Evolutionary conservation across 2,113 vertebrate species (phyloP).

Genomic region (Chaetura pelagica): DNA sequence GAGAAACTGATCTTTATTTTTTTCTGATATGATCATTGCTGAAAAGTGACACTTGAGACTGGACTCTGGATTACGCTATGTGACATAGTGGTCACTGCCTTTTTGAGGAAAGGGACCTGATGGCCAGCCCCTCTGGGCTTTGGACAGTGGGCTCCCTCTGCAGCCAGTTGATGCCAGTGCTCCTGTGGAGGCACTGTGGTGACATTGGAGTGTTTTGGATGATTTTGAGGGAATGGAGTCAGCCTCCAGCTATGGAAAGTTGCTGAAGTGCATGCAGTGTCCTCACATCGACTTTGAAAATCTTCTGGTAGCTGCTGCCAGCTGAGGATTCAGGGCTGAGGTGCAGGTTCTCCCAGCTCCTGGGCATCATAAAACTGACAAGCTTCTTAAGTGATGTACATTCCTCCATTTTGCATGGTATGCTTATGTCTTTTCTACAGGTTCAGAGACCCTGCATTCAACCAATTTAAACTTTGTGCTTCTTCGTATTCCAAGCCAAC

Average conservation of each 20-base stretch:
- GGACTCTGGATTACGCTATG: rapidly evolving
- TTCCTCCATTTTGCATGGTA: rapidly evolving
- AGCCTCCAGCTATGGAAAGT: not conserved
- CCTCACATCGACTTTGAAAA: not conserved
- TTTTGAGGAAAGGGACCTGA: not conserved
- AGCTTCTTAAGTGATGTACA: not conserved
- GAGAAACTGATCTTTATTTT: not conserved
- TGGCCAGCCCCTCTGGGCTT: rapidly evolving
- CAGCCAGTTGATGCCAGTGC: not conserved
- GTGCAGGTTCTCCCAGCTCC: not conserved
- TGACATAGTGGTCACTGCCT: not conserved
- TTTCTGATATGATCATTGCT: rapidly evolving
- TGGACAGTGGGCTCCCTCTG: not conserved
- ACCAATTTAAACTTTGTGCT: not conserved
- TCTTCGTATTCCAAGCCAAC: not conserved
- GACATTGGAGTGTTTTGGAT: not conserved
- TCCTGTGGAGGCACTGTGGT: not conserved
- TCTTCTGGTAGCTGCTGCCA: not conserved
- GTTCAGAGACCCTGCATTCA: not conserved
- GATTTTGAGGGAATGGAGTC: not conserved
- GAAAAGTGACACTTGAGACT: not conserved
- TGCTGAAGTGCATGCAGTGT: not conserved
- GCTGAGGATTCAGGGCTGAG: not conserved
- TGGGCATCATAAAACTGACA: not conserved
- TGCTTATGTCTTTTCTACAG: rapidly evolving